A percentile compares a stretch with the other conserved stretches of the same genome.
These are phyloP conservation scores for Bucorvus abyssinicus DNA, from an alignment of 2,797 vertebrate genomes.

Conservation along the genomic window DNA sequence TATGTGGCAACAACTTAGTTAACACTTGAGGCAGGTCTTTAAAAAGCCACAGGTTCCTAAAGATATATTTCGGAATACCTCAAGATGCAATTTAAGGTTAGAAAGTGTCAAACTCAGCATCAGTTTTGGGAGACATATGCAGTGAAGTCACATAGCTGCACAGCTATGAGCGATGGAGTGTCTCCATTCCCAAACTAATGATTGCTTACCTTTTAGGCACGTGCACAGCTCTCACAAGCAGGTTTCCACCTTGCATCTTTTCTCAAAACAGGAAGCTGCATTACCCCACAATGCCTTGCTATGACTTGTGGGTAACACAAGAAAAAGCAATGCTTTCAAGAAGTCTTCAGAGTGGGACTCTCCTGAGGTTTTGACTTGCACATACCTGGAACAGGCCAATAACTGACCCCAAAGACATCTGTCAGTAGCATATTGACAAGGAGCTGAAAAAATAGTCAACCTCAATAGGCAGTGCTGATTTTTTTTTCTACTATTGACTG, in stretches of 20 bases:
- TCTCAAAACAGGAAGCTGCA: background rate
- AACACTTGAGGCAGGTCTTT: background rate
- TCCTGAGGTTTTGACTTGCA: background rate
- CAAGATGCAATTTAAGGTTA: background rate
- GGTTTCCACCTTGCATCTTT: background rate
- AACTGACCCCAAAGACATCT: background rate
- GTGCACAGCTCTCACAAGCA: background rate
- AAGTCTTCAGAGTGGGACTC: background rate
- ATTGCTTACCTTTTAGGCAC: background rate
- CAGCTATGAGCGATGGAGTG: background rate
- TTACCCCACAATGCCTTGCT: background rate
- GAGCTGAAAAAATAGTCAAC: background rate
- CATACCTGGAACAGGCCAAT: accelerated
- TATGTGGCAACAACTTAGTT: background rate
- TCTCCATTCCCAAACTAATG: background rate
- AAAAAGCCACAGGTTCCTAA: background rate
- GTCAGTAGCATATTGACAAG: background rate
- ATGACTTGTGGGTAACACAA: background rate
- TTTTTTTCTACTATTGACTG: background rate
- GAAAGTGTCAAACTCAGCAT: background rate
- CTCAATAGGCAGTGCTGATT: background rate
- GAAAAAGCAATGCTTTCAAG: background rate
- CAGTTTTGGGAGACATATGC: background rate
- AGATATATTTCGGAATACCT: background rate
- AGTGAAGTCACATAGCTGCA: background rate